A percentile compares a stretch with the other conserved stretches of the same genome.
Conservation (phyloP, 2,113 vertebrate species). For the Neopipo cinnamomea region DNA sequence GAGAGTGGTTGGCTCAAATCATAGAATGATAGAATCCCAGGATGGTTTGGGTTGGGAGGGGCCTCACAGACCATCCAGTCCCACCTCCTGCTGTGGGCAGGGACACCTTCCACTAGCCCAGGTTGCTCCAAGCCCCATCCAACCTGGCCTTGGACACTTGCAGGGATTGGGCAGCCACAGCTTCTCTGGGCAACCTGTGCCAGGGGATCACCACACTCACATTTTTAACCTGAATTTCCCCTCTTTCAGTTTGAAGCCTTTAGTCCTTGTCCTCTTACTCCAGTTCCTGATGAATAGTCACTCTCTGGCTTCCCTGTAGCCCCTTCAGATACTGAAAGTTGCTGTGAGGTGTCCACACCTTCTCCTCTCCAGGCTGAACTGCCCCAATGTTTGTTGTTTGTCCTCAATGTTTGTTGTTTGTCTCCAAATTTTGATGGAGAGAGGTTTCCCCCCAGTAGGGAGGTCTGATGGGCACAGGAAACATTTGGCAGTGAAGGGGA, state of each 20-base stretch:
- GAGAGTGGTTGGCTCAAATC: neutral
- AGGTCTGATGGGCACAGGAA: neutral
- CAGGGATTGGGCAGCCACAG: neutral
- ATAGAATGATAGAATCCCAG: neutral
- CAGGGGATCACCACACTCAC: accelerated
- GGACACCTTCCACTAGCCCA: accelerated
- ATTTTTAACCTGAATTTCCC: neutral
- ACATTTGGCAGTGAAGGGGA: neutral
- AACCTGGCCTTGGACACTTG: neutral
- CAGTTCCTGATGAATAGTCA: neutral
- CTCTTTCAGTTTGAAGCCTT: neutral
- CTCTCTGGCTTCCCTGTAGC: neutral
- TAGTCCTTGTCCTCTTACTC: neutral
- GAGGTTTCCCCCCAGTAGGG: neutral
- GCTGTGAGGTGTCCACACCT: neutral
- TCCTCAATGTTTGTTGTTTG: neutral
- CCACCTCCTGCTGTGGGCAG: neutral
- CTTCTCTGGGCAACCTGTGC: neutral
- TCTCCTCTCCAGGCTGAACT: neutral
- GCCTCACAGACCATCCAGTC: accelerated
- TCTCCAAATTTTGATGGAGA: neutral
- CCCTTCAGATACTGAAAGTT: neutral
- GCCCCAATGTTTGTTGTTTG: neutral
- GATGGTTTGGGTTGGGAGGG: neutral
- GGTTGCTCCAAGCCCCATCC: accelerated